Base-by-base conservation (phyloP, 2,888 invertebrate genomes). In the Himalopsyche kuldschensis region DNA sequence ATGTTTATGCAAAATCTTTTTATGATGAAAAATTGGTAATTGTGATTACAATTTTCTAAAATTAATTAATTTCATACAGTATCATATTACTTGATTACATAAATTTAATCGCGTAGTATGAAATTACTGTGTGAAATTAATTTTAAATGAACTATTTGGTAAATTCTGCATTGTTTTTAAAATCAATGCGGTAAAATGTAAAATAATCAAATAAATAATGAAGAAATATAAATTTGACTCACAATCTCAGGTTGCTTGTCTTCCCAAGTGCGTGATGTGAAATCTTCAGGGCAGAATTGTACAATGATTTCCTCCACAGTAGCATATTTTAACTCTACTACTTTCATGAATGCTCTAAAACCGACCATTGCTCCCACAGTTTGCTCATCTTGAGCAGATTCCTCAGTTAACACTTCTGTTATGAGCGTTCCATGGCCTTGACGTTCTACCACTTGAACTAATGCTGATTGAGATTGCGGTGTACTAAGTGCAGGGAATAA, bases 301-400 rank as follows among this genome's bases (percentile, higher is more conserved):
- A 95, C 94, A 87, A 97, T 95, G 30, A 97, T 95, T 90, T 96
- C 96, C 89, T 97, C 97, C 30, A 97, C 95, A 0, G 96, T 95
- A 79, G 94, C 94, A 88, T 96, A 95, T 88, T 95, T 94, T 83
- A 95, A 91, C 88, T 96, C 96, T 10, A 97, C 94, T 96, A 97
- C 96, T 88, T 94, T 94, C 91, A 97, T 94, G 89, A 97, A 96
- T 6, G 97, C 97, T 86, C 95, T 93, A 90, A 97, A 97, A 15
- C 97, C 97, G 79, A 96, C 95, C 80, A 96, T 96, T 0, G 96
- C 95, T 4, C 96, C 96, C 30, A 96, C 92, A 30, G 94, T 90
- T 82, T 94, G 94, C 89, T 96, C 96, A 88, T 96, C 96, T 80
- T 95, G 94, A 0, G 95, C 93, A 0, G 95, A 95, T 89, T 96